Percentiles rank a stretch among this genome's conserved stretches.
Evolutionary conservation across 2,797 vertebrate species (phyloP).

Genomic region (Nyctibius grandis): DNA sequence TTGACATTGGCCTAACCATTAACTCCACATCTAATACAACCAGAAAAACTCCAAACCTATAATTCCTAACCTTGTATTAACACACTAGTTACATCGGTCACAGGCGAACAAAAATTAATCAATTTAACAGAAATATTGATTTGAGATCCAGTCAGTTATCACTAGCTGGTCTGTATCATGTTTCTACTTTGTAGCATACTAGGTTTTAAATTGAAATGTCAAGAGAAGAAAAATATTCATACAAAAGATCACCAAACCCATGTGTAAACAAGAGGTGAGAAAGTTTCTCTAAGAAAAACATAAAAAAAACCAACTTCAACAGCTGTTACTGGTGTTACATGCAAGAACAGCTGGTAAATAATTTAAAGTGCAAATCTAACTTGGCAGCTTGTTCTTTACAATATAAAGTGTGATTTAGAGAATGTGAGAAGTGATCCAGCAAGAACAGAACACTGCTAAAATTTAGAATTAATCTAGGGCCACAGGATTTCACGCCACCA

Average conservation of each 20-base stretch:
- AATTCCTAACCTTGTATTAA: background rate
- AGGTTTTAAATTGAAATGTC: background rate
- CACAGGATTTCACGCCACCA: background rate
- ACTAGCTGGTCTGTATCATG: background rate
- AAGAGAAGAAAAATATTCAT: background rate
- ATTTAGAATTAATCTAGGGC: background rate
- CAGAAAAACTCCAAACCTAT: fast-evolving
- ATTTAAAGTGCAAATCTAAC: background rate
- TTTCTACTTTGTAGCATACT: background rate
- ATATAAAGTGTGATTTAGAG: background rate
- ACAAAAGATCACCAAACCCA: background rate
- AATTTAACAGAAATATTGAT: background rate
- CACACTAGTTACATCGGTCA: background rate
- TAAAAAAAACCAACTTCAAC: background rate
- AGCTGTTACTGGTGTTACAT: background rate
- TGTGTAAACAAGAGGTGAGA: background rate
- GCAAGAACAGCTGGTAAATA: constrained; percentile 14
- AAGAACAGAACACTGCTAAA: background rate
- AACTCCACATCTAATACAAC: background rate
- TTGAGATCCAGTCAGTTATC: background rate
- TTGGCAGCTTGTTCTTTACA: background rate
- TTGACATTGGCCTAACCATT: background rate
- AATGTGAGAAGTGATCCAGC: background rate
- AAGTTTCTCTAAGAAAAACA: background rate
- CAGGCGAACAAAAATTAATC: background rate